Percentiles rank a stretch among this genome's conserved stretches.
phyloP scores from a whole-genome alignment of 2,888 invertebrate genomes.

The Plebejus anna region DNA sequence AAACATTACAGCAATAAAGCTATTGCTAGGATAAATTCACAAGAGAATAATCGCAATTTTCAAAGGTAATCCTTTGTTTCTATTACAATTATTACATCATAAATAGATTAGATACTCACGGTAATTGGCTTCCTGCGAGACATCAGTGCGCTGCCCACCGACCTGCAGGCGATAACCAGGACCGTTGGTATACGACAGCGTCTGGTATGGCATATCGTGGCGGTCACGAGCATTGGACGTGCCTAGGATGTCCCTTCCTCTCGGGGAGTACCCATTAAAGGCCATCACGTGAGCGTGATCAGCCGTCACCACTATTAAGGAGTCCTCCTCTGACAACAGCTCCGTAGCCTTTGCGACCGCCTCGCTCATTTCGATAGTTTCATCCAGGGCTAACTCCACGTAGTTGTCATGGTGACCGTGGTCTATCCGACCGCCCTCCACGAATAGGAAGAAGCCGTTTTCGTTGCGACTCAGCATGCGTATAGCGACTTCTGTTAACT shows the following conservation, averaged over 20 bases:
- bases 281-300: conserved; percentile 86
- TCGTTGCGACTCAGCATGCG: conserved; percentile 78
- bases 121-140: conserved; percentile 44
- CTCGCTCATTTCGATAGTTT: conserved; percentile 81
- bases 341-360: conserved; percentile 68
- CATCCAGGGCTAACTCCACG: conserved; percentile 80
- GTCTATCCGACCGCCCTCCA: conserved; percentile 82
- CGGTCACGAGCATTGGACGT: conserved; percentile 52
- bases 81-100: background rate
- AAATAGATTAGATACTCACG: conserved; percentile 37
- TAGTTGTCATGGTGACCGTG: conserved; percentile 79
- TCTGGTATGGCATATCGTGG: conserved; percentile 71
- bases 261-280: conserved; percentile 81
- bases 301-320: conserved; percentile 85
- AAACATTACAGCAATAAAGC: too few relatives aligned
- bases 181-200: conserved; percentile 81
- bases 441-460: conserved; percentile 85
- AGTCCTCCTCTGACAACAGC: conserved; percentile 73
- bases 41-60: background rate
- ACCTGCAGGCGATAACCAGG: conserved; percentile 64
- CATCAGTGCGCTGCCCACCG: conserved; percentile 58
- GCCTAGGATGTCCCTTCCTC: conserved; percentile 54
- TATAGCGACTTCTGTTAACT: conserved; percentile 77
- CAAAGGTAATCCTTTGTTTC: background rate
- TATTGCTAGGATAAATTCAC: too few relatives aligned